Conservation (phyloP, 2,113 vertebrate species). For the Pangasianodon hypophthalmus region DNA sequence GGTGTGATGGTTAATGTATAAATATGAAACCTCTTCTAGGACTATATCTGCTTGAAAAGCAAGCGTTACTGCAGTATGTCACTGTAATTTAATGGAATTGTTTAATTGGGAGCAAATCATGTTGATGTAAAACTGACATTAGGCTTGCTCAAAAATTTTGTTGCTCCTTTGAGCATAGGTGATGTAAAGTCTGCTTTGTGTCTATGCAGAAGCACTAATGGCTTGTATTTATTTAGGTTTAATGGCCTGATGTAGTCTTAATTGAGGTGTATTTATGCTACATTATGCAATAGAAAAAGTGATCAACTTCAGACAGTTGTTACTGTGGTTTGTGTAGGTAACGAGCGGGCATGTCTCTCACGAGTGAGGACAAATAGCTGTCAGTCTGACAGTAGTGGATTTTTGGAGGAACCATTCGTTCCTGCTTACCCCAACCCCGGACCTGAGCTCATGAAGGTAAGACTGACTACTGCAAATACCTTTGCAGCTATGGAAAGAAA, state of each 20-base stretch:
- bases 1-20: not conserved
- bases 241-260: not conserved
- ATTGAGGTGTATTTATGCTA: not conserved
- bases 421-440: slow-evolving; percentile 49
- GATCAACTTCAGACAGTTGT: not conserved
- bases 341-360: slow-evolving; percentile 5
- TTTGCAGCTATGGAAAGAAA: not conserved
- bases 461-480: not conserved
- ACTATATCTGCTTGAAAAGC: not conserved
- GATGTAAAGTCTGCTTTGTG: not conserved
- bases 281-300: slow-evolving; percentile 3
- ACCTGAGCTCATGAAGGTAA: slow-evolving; percentile 65
- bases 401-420: slow-evolving; percentile 77
- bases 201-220: not conserved
- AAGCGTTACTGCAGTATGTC: not conserved
- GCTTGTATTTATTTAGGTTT: slow-evolving; percentile 24
- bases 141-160: not conserved
- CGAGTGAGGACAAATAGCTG: slow-evolving; percentile 75
- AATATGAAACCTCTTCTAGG: not conserved
- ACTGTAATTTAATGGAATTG: not conserved
- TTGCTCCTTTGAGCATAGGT: not conserved
- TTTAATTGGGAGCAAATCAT: slow-evolving; percentile 6
- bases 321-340: slow-evolving; percentile 23
- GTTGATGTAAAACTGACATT: slow-evolving; percentile 33
- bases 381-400: slow-evolving; percentile 83